Percentiles rank a stretch among this genome's conserved stretches.
Conservation (phyloP, 2,797 vertebrate species). For the Silurus aristotelis region DNA sequence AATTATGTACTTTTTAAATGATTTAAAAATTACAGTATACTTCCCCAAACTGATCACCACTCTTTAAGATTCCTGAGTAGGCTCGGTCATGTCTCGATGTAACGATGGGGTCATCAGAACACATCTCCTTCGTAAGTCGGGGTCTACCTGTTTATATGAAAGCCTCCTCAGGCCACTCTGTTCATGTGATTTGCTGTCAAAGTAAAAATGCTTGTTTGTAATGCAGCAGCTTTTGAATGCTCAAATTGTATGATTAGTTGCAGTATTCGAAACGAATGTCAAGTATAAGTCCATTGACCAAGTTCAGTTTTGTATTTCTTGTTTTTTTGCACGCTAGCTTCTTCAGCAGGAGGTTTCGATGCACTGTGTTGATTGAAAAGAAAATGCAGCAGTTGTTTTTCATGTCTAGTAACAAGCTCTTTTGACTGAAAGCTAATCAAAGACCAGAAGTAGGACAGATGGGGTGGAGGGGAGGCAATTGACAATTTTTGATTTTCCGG, state of each 20-base stretch:
- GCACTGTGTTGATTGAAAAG: background rate
- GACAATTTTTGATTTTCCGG: background rate
- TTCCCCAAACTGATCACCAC: too few relatives aligned
- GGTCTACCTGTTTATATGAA: background rate
- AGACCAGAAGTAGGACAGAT: background rate
- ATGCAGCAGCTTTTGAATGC: background rate
- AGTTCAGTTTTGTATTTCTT: background rate
- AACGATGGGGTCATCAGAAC: too few relatives aligned
- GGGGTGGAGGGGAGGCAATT: too few relatives aligned
- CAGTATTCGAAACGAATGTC: background rate
- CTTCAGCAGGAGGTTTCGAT: background rate
- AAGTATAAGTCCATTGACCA: background rate
- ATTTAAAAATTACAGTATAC: too few relatives aligned
- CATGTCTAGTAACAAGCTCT: background rate
- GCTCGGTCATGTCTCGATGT: too few relatives aligned
- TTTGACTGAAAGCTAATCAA: constrained; percentile 28
- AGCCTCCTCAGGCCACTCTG: background rate
- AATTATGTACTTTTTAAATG: too few relatives aligned
- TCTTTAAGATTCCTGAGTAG: too few relatives aligned
- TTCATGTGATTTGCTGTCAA: background rate
- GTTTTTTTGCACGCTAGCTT: background rate
- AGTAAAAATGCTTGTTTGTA: background rate
- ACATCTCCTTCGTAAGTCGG: too few relatives aligned
- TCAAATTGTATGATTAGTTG: background rate
- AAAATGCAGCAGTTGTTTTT: background rate